A percentile compares a stretch with the other conserved stretches of the same genome.
These are phyloP conservation scores for Thereva unica DNA, from an alignment of 2,888 invertebrate species.

Conservation along the genomic window DNA sequence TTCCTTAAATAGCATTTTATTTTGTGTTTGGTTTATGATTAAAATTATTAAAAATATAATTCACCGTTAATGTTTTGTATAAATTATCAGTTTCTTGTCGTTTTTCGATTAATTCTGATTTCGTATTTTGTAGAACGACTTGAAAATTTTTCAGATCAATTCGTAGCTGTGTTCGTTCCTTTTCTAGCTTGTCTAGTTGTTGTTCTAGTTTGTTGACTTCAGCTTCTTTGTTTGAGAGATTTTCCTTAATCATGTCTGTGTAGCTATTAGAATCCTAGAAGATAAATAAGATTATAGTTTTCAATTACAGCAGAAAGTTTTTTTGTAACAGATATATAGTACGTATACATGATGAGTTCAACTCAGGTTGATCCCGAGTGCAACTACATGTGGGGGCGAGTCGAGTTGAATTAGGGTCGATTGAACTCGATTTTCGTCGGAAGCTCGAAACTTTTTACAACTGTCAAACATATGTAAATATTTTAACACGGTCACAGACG, in stretches of 20 bases:
- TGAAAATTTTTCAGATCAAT: slow-evolving; percentile 16
- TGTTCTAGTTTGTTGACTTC: slow-evolving; percentile 14
- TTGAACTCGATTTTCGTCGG: no score
- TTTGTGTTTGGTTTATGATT: background rate
- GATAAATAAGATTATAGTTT: no score
- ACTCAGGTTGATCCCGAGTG: no score
- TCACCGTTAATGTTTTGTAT: slow-evolving; percentile 68
- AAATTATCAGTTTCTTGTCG: slow-evolving; percentile 60
- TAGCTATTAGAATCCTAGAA: no score
- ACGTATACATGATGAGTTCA: no score
- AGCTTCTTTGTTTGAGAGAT: slow-evolving; percentile 10
- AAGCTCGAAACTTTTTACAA: no score
- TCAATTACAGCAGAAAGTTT: no score
- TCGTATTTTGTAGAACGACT: slow-evolving; percentile 39
- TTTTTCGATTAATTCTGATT: slow-evolving; percentile 55
- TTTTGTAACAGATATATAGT: no score
- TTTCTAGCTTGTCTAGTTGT: slow-evolving; percentile 12
- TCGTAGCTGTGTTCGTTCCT: background rate
- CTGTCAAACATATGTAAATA: no score
- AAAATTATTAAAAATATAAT: background rate
- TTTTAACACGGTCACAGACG: no score
- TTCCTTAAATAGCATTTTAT: slow-evolving; percentile 57
- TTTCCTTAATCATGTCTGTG: background rate
- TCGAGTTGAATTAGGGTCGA: no score
- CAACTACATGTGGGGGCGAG: no score